These are phyloP conservation scores for Eupithecia insigniata DNA, from an alignment of 2,888 invertebrate genomes.

Conservation along the genomic window DNA sequence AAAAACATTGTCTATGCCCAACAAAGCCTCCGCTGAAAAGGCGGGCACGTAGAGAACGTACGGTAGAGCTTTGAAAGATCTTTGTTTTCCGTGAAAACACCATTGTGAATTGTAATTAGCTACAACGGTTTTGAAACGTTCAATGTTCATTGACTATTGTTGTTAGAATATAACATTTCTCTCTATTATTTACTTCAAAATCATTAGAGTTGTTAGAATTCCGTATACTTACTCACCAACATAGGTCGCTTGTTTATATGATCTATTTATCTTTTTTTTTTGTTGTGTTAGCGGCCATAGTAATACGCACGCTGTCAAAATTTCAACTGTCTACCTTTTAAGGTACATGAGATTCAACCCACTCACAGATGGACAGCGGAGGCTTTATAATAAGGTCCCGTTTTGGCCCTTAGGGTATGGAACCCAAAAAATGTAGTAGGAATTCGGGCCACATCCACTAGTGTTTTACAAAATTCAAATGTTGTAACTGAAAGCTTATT, in stretches of 20 bases:
- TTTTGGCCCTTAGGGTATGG: no score
- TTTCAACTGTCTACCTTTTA: no score
- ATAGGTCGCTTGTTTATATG: neutral
- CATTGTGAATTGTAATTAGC: slow-evolving; percentile 14
- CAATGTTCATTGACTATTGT: neutral
- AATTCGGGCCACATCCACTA: no score
- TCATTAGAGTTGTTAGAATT: neutral
- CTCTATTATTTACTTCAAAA: neutral
- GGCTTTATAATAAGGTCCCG: no score
- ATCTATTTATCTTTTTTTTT: no score
- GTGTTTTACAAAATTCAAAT: neutral
- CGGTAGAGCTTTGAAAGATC: slow-evolving; percentile 14
- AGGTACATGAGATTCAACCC: no score
- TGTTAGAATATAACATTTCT: neutral
- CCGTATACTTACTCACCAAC: neutral
- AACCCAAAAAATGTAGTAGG: no score
- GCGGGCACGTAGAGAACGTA: slow-evolving; percentile 21
- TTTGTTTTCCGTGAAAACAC: slow-evolving; percentile 24
- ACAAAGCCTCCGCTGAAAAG: slow-evolving; percentile 20
- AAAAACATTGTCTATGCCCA: slow-evolving; percentile 18
- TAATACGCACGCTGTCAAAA: no score
- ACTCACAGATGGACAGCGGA: no score
- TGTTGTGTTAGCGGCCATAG: no score
- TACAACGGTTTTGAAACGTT: slow-evolving; percentile 5
- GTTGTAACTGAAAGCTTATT: neutral